Percentiles rank a stretch among this genome's conserved stretches.
These are phyloP conservation scores for Halocynthia roretzi DNA, from an alignment of 23 tunicate genomes.

Conservation along the genomic window DNA sequence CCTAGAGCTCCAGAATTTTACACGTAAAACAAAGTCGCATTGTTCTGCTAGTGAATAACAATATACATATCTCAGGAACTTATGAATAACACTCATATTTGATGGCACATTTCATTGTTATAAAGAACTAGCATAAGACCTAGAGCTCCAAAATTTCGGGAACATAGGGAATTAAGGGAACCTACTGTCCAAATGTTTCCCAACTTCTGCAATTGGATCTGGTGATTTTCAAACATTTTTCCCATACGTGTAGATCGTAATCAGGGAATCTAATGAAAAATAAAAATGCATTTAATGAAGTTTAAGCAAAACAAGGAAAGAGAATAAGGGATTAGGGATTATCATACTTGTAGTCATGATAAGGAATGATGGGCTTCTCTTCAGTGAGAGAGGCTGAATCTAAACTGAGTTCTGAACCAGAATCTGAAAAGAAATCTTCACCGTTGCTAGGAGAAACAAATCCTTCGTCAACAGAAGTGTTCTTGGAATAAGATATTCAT, in stretches of 20 bases:
- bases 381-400: slow-evolving; percentile 6
- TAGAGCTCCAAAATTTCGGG: not conserved
- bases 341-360: slow-evolving; percentile 33
- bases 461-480: slow-evolving; percentile 30
- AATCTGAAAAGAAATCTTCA: not conserved
- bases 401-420: not conserved
- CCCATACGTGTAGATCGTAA: slow-evolving; percentile 45
- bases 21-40: not conserved
- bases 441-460: slow-evolving; percentile 44
- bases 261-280: slow-evolving; percentile 27
- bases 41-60: too few relatives aligned
- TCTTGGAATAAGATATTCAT: not conserved
- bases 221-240: slow-evolving; percentile 16
- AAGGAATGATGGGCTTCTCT: slow-evolving; percentile 6
- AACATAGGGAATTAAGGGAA: not conserved
- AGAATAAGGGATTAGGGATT: not conserved
- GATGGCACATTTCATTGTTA: too few relatives aligned
- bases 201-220: slow-evolving; percentile 35
- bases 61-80: too few relatives aligned
- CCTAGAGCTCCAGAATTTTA: not conserved
- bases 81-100: too few relatives aligned
- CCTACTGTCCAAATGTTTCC: slow-evolving; percentile 61
- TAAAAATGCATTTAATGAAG: not conserved
- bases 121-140: too few relatives aligned
- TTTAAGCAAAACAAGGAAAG: not conserved